phyloP scores from a whole-genome alignment of 1,140 invertebrate genomes.

The Phthorimaea operculella region DNA sequence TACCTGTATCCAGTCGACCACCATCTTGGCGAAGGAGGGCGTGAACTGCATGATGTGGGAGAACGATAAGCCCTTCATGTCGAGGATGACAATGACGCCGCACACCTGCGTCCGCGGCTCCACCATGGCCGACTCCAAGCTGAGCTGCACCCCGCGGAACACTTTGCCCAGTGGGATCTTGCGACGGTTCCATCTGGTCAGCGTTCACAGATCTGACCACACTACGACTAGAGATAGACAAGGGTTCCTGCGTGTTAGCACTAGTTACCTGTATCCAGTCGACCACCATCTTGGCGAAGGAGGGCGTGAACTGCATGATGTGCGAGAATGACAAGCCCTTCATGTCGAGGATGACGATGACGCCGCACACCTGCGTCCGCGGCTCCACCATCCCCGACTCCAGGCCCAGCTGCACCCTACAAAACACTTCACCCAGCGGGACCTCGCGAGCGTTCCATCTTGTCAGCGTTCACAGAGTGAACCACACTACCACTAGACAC shows the following conservation, averaged over 20 bases:
- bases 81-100: conserved; percentile 78
- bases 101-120: conserved; percentile 81
- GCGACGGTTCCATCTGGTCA: conserved; percentile 85
- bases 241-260: too few relatives aligned
- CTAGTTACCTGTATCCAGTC: conserved; percentile 76
- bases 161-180: conserved; percentile 79
- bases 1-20: conserved; percentile 82
- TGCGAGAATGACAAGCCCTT: conserved; percentile 81
- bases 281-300: conserved; percentile 82
- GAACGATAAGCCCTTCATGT: conserved; percentile 82
- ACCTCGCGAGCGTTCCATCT: conserved; percentile 85
- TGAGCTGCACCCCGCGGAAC: conserved; percentile 81
- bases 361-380: conserved; percentile 77
- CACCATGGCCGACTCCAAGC: conserved; percentile 79
- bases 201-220: too few relatives aligned
- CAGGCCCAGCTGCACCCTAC: conserved; percentile 80
- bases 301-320: conserved; percentile 83
- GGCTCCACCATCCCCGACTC: conserved; percentile 84
- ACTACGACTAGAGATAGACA: too few relatives aligned
- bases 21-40: conserved; percentile 81
- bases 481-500: too few relatives aligned
- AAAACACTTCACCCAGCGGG: conserved; percentile 79
- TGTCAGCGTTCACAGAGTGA: too few relatives aligned
- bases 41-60: conserved; percentile 85
- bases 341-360: conserved; percentile 80